Evolutionary conservation across 2,113 vertebrate genomes (phyloP).

Genomic region (Saimiri boliviensis): DNA sequence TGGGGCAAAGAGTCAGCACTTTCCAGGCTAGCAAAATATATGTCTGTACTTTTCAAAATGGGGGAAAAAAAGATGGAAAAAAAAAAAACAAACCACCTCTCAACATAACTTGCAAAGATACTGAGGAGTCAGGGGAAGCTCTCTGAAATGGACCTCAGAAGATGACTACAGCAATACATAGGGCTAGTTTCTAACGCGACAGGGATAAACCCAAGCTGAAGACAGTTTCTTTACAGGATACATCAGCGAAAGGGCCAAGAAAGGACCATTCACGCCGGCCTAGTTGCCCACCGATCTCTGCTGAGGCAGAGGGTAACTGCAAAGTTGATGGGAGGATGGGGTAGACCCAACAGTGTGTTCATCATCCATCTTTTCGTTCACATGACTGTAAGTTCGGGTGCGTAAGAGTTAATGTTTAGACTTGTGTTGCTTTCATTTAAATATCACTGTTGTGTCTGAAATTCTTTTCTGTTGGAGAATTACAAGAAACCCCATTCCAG

Average conservation of each 20-base stretch:
- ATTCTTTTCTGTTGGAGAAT: neutral
- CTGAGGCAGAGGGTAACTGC: neutral
- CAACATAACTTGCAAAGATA: neutral
- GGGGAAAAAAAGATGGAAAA: neutral
- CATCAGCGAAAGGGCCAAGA: neutral
- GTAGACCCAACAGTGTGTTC: neutral
- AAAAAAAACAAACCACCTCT: neutral
- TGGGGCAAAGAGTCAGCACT: neutral
- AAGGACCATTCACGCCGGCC: neutral
- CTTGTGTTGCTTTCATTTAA: neutral
- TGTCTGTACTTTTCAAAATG: slow-evolving; percentile 24
- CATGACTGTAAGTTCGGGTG: neutral
- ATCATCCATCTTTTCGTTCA: neutral
- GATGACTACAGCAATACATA: neutral
- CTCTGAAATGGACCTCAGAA: neutral
- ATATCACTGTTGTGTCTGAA: neutral
- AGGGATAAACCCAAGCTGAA: neutral
- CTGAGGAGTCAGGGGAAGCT: neutral
- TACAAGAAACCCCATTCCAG: neutral
- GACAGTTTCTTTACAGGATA: neutral
- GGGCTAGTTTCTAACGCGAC: neutral
- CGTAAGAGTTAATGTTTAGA: neutral
- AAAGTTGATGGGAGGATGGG: neutral
- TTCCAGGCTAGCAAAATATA: neutral
- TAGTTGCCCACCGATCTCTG: neutral